A percentile compares a stretch with the other conserved stretches of the same genome.
Evolutionary conservation across 2,888 invertebrate genomes (phyloP).

Genomic region (Melanophora roralis): DNA sequence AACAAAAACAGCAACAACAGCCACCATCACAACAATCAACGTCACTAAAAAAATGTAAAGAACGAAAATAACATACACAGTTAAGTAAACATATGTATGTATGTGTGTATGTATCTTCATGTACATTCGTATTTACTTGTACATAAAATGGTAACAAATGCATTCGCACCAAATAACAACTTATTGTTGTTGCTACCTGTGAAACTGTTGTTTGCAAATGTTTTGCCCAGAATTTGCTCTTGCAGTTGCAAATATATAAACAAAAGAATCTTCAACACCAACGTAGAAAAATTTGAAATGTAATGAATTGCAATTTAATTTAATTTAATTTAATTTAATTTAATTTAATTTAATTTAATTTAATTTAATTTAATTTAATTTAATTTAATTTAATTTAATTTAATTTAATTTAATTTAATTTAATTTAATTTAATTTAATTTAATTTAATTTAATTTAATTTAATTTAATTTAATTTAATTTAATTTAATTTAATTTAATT

Average conservation of each 20-base stretch:
- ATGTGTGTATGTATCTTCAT: too few species aligned
- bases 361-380: too few species aligned
- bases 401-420: too few species aligned
- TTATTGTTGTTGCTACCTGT: conserved; percentile 41
- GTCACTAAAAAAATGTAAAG: conserved; percentile 42
- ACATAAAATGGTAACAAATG: conserved; percentile 70
- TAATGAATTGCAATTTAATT: not conserved
- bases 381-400: too few species aligned
- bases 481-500: too few species aligned
- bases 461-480: too few species aligned
- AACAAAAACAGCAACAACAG: conserved; percentile 46
- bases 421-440: too few species aligned
- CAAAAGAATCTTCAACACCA: conserved; percentile 4
- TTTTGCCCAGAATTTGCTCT: conserved; percentile 53
- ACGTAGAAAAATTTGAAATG: conserved; percentile 1
- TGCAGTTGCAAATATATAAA: conserved; percentile 42
- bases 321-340: too few species aligned
- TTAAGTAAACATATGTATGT: not conserved
- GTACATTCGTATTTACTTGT: conserved; percentile 42
- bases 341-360: too few species aligned
- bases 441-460: too few species aligned
- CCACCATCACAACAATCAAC: conserved; percentile 23
- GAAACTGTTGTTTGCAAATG: conserved; percentile 44
- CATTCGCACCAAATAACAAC: conserved; percentile 71
- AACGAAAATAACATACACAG: conserved; percentile 35